Evolutionary conservation across 2,113 vertebrate species (phyloP), one percentile per base, ranked within the genome.

Genomic region (Ptilonorhynchus violaceus): DNA sequence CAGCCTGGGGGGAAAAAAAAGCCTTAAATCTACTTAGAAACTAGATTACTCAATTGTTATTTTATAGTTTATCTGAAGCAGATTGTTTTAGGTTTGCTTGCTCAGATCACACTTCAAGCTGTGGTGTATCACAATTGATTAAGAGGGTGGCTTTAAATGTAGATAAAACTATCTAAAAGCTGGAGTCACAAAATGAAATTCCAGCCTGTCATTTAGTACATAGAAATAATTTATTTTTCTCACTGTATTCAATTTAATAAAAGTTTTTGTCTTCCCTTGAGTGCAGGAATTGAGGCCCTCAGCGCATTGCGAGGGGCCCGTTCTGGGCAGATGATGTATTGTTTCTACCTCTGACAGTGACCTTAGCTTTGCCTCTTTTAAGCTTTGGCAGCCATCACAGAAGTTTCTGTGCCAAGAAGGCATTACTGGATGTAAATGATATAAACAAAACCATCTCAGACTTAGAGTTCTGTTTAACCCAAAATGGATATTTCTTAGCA

Each of bases 391-490:
- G 88, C 85, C 64, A 20, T 58, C 1, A 2, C 79, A 60, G 58
- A 28, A 28, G 31, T 88, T 84, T 91, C 75, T 91, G 69, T 90
- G 96, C 96, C 95, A 96, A 96, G 81, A 91, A 91, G 73, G 84
- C 92, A 88, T 93, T 91, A 95, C 90, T 88, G 86, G 64, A 95
- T 81, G 82, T 95, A 96, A 97, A 97, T 77, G 84, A 94, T 96
- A 94, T 96, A 96, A 97, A 95, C 97, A 96, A 95, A 89, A 92
- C 63, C n/a, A 64, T 88, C 96, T 96, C 92, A 68, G 86, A 53
- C 79, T 85, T 91, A 7, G 79, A 81, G 86, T 64, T 95, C 68
- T 90, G 44, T 95, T 84, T 91, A 95, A 96, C 96, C 91, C 88
- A 77, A 95, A 95, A 94, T 73, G 82, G 88, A 92, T 62, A 69